Evolutionary conservation across 1,140 invertebrate genomes (phyloP), one percentile per base, ranked within the genome.

Genomic region (Rhyacophila brunnea): DNA sequence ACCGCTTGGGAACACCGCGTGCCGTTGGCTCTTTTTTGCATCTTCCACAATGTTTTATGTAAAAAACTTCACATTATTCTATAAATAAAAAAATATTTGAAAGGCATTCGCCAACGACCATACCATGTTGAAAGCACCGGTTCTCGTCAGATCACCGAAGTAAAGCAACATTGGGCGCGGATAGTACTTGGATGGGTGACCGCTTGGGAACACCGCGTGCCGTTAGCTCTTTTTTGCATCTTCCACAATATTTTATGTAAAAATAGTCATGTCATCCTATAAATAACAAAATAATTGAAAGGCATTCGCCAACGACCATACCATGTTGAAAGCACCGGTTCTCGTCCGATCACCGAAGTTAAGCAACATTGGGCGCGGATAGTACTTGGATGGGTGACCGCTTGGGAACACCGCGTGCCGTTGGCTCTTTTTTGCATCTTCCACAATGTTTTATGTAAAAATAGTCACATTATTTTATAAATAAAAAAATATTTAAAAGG

Each of bases 321-420:
- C 61, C 53, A 64, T 34, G 57, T 52, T 64, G 62, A 64, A 64
- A 13, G 40, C 62, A 64, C 57, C 62, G 62, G 62, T 60, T 60
- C 62, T 64, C 62, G 62, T 64, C 62, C 62, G 62, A 64, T 64
- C 62, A 64, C 62, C 62, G 62, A 64, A 64, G 62, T 64, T 64
- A 62, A 62, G 60, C 60, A 62, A 54, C 60, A 62, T 62, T 58
- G 60, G 60, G 60, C 60, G 60, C 60, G 60, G 59, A 50, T 47
- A 62, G 60, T 57, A 62, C 60, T 62, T 62, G 60, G 60, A 62
- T 62, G 60, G 60, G 60, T 62, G 60, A 62, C 60, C 60, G 60
- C 60, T 57, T 62, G 60, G 60, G 60, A 62, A 62, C 60, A 62
- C 60, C 60, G 60, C 53, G 60, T 62, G 60, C 43, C 53, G 60